Conservation (phyloP, 2,797 vertebrate species). For the Carduelis carduelis region DNA sequence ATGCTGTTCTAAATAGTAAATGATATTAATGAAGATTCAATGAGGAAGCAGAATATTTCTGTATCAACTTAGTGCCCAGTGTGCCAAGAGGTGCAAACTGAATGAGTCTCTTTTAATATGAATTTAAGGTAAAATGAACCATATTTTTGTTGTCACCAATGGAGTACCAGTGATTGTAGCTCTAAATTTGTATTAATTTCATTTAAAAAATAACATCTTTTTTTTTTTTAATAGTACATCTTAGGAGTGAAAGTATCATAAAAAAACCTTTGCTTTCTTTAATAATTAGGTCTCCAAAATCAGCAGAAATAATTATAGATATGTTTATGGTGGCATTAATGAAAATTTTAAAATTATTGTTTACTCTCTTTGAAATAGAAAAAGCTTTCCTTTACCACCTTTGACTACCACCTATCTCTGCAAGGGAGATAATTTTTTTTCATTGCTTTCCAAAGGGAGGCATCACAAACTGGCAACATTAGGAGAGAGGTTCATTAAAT, state of each 20-base stretch:
- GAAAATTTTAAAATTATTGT: neutral
- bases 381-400: neutral
- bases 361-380: neutral
- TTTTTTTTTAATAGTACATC: rapidly evolving
- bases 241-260: neutral
- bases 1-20: neutral
- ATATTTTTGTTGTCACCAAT: neutral
- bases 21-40: neutral
- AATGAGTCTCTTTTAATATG: neutral
- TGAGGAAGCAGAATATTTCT: neutral
- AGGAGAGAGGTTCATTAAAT: neutral
- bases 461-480: neutral
- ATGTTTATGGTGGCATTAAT: neutral
- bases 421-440: neutral
- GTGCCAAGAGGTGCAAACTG: neutral
- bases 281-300: neutral
- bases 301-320: neutral
- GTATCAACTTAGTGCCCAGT: neutral
- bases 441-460: neutral
- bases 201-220: neutral
- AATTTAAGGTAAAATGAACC: neutral
- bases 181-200: neutral
- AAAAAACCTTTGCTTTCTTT: neutral
- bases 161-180: neutral
- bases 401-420: neutral